A percentile compares a stretch with the other conserved stretches of the same genome.
phyloP scores from a whole-genome alignment of 2,113 vertebrate species.

The Pygoscelis adeliae region DNA sequence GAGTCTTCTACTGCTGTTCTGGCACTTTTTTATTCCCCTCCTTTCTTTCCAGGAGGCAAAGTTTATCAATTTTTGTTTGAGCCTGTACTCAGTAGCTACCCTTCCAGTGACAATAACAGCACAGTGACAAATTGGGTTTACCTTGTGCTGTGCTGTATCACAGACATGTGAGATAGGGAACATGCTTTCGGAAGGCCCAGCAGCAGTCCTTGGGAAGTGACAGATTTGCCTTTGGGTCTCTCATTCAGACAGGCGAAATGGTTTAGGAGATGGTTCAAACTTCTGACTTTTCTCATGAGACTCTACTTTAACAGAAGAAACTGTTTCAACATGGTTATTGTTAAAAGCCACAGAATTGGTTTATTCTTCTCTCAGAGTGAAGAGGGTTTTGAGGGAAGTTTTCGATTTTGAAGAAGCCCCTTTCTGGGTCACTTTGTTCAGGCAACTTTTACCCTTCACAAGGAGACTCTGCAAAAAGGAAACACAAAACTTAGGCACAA shows the following conservation, averaged over 20 bases:
- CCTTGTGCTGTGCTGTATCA: background rate
- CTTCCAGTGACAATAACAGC: background rate
- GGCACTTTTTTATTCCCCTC: background rate
- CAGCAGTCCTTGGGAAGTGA: background rate
- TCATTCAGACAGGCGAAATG: background rate
- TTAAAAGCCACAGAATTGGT: background rate
- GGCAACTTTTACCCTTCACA: background rate
- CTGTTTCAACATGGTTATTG: background rate
- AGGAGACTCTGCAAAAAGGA: background rate
- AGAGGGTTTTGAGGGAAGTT: background rate
- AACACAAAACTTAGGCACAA: background rate
- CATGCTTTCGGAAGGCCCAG: background rate
- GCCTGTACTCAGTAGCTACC: background rate
- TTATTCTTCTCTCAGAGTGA: background rate
- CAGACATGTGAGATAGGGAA: background rate
- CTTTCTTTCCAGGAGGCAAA: background rate
- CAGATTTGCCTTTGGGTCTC: background rate
- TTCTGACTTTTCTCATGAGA: background rate
- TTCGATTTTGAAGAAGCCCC: background rate
- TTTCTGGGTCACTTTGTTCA: background rate
- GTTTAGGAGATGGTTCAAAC: background rate
- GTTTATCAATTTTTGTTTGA: background rate
- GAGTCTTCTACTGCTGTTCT: background rate
- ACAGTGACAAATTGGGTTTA: background rate
- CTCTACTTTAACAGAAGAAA: background rate